Evolutionary conservation across 2,888 invertebrate genomes (phyloP).

Genomic region (Muschampia plurimacula): DNA sequence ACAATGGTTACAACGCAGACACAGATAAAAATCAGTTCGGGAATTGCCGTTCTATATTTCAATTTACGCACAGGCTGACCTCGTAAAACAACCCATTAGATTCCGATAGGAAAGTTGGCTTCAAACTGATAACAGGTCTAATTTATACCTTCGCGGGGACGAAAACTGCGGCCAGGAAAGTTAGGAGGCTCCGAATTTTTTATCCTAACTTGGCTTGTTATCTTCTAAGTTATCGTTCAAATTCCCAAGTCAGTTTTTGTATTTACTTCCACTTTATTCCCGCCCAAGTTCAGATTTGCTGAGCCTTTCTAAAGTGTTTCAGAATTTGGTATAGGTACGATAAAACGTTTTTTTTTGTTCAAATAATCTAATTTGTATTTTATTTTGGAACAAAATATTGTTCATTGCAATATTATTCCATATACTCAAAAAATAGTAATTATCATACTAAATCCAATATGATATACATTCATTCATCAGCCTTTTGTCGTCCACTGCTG

Average conservation of each 20-base stretch:
- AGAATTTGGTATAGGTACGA: neutral
- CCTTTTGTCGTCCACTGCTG: too few species aligned
- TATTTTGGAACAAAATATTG: too few species aligned
- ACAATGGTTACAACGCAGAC: neutral
- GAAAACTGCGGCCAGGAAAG: constrained; percentile 55
- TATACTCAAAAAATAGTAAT: too few species aligned
- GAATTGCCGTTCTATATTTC: constrained; percentile 50
- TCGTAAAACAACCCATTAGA: constrained; percentile 63
- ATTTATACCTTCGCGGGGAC: constrained; percentile 64
- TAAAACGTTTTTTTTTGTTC: neutral
- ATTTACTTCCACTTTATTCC: neutral
- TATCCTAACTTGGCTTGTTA: constrained; percentile 49
- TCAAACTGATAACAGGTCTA: constrained; percentile 70
- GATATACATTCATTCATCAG: too few species aligned
- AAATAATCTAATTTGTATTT: too few species aligned
- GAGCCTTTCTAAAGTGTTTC: neutral
- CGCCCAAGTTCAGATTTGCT: neutral
- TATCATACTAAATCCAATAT: too few species aligned
- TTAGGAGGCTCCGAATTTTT: constrained; percentile 56
- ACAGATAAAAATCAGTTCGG: neutral
- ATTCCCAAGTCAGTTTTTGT: constrained; percentile 26
- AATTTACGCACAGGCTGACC: constrained; percentile 62
- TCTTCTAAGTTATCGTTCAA: constrained; percentile 44
- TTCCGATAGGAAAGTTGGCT: constrained; percentile 64
- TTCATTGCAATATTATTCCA: too few species aligned